Conservation (phyloP, 2,113 vertebrate genomes). For the Sisor rabdophorus region DNA sequence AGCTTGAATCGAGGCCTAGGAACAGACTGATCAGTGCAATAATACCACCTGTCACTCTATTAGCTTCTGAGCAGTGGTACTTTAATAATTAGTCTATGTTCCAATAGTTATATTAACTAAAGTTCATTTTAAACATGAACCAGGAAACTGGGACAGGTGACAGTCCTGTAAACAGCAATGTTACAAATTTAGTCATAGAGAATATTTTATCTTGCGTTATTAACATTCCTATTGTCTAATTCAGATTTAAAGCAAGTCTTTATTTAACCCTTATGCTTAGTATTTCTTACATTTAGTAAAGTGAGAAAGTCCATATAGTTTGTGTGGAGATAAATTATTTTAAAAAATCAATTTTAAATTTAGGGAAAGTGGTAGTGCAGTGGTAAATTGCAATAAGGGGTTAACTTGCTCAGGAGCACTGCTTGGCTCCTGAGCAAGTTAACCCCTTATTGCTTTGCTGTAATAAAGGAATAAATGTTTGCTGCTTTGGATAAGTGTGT, state of each 20-base stretch:
- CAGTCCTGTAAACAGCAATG: slow-evolving; percentile 48
- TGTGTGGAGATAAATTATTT: background rate
- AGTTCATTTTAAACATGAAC: slow-evolving; percentile 36
- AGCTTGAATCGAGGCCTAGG: slow-evolving; percentile 57
- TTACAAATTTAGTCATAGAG: slow-evolving; percentile 13
- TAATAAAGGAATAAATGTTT: no score
- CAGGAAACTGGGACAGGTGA: slow-evolving; percentile 29
- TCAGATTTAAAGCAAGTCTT: slow-evolving; percentile 9
- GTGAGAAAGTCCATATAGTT: background rate
- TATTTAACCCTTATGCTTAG: background rate
- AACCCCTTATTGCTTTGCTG: no score
- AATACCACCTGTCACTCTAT: slow-evolving; percentile 75
- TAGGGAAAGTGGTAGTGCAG: no score
- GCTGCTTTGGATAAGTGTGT: no score
- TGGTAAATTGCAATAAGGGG: no score
- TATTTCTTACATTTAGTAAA: background rate
- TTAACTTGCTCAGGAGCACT: no score
- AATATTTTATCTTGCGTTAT: slow-evolving; percentile 28
- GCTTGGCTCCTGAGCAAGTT: no score
- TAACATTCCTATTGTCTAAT: slow-evolving; percentile 1
- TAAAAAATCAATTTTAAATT: no score
- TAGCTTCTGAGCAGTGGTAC: slow-evolving; percentile 60
- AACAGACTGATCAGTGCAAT: slow-evolving; percentile 74
- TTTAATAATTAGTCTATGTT: slow-evolving; percentile 73
- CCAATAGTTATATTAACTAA: slow-evolving; percentile 33